phyloP scores from a whole-genome alignment of 2,797 vertebrate species.

The Leptodactylus fallax region DNA sequence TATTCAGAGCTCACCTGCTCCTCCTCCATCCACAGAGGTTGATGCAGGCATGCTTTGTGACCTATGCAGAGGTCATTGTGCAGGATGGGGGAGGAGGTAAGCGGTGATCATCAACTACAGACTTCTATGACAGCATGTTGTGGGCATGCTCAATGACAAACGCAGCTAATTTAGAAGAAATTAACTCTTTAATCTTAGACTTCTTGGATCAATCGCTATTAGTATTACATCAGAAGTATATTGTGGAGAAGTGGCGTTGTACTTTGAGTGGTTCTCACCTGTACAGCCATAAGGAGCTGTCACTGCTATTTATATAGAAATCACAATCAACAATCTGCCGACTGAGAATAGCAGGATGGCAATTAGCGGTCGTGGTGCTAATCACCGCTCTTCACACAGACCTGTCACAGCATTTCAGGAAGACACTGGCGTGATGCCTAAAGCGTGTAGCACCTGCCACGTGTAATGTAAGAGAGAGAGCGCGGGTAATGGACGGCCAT shows the following conservation, averaged over 20 bases:
- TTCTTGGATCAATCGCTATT: too few species aligned
- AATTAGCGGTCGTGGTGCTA: conserved; percentile 50
- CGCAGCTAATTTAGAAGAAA: too few species aligned
- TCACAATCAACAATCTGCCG: conserved; percentile 55
- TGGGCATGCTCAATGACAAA: too few species aligned
- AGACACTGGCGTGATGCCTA: neutral
- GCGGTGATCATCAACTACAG: neutral
- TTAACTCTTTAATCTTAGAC: too few species aligned
- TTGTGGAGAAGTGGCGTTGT: too few species aligned
- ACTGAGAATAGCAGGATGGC: conserved; percentile 48
- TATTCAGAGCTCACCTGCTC: too few species aligned
- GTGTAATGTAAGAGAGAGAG: neutral
- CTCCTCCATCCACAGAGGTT: too few species aligned
- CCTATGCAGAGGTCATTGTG: too few species aligned
- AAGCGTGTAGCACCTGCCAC: conserved; percentile 5
- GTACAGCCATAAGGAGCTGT: neutral
- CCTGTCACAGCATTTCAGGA: conserved; percentile 50
- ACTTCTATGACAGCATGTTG: too few species aligned
- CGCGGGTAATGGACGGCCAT: neutral
- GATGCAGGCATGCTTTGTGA: too few species aligned
- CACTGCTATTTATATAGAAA: conserved; percentile 45
- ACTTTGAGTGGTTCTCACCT: too few species aligned
- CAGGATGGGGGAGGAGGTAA: too few species aligned
- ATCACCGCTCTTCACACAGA: conserved; percentile 36
- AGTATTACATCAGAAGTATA: neutral